Evolutionary conservation across 2,888 invertebrate species (phyloP).

Genomic region (Gasteruption jaculator): DNA sequence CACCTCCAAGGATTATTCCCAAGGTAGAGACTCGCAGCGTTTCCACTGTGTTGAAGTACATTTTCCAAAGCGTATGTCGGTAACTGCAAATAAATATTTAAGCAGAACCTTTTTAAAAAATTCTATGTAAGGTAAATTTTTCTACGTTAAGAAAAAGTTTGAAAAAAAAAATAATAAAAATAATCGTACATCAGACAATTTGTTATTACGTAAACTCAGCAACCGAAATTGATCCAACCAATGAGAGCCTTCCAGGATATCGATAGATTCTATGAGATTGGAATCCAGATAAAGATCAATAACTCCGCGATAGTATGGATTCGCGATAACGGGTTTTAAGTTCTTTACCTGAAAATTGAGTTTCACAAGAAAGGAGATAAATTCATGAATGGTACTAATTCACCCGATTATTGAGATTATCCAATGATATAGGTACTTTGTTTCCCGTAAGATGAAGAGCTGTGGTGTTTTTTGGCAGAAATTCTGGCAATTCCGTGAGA

Average conservation of each 20-base stretch:
- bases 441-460: constrained; percentile 65
- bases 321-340: constrained; percentile 60
- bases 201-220: constrained; percentile 72
- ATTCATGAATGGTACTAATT: too few species aligned
- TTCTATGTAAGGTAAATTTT: too few species aligned
- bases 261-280: constrained; percentile 66
- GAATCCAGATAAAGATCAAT: constrained; percentile 73
- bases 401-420: neutral
- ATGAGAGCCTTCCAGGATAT: constrained; percentile 69
- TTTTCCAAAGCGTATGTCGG: constrained; percentile 79
- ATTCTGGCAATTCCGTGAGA: constrained; percentile 58
- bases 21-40: constrained; percentile 65
- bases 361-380: too few species aligned
- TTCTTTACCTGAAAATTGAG: constrained; percentile 62
- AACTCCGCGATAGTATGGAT: constrained; percentile 64
- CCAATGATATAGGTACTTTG: constrained; percentile 54
- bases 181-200: constrained; percentile 62
- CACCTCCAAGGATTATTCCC: constrained; percentile 81
- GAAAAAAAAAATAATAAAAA: neutral
- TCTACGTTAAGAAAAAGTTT: too few species aligned
- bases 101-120: too few species aligned
- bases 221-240: constrained; percentile 76
- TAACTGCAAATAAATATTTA: too few species aligned
- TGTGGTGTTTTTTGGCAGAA: constrained; percentile 64
- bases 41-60: constrained; percentile 68